Base-by-base conservation (phyloP, 2,113 vertebrate genomes). In the Chroicocephalus ridibundus region DNA sequence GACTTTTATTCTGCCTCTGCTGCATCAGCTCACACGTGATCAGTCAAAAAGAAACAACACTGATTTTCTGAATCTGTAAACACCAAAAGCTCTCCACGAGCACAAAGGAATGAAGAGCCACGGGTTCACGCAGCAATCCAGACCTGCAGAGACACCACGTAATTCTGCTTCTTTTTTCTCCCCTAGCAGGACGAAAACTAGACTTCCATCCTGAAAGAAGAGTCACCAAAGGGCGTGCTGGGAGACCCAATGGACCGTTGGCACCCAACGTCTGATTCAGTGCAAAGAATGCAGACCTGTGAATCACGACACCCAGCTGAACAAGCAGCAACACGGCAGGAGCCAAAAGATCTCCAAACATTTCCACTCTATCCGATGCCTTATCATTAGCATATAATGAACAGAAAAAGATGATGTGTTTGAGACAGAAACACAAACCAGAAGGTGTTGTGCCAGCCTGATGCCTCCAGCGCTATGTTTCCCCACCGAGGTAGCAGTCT, bases 281-380 rank as follows among this genome's bases (percentile, higher is more conserved):
- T 44, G 70, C 70, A 85, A 80, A 78, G 91, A 96, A 93, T 32
- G 62, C 71, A 91, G 78, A 77, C 46, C 60, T 64, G 54, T 97
- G 94, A 97, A 89, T 95, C 89, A 95, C 0, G 2, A n/a, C 93
- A 31, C 70, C 7, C 15, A 72, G 46, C 65, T 80, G 58, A 97
- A 92, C 77, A 94, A 88, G 57, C 74, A 68, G 55, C 22, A 65
- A 60, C 90, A 68, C 2, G 10, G 57, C 51, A 36, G 44, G 34
- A 81, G 64, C 38, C 80, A 71, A 34, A 90, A 88, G 69, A 46
- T 44, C 72, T 93, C 64, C 72, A 81, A 75, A 55, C 36, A 21
- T 36, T 80, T 74, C 66, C 78, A 69, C 40, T 44, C 29, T 60
- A 52, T 21, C 36, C 78, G 27, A 20, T 36, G 42, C 66, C 32